A percentile compares a stretch with the other conserved stretches of the same genome.
Conservation (phyloP, 2,113 vertebrate genomes). For the Triplophysa tibetana region DNA sequence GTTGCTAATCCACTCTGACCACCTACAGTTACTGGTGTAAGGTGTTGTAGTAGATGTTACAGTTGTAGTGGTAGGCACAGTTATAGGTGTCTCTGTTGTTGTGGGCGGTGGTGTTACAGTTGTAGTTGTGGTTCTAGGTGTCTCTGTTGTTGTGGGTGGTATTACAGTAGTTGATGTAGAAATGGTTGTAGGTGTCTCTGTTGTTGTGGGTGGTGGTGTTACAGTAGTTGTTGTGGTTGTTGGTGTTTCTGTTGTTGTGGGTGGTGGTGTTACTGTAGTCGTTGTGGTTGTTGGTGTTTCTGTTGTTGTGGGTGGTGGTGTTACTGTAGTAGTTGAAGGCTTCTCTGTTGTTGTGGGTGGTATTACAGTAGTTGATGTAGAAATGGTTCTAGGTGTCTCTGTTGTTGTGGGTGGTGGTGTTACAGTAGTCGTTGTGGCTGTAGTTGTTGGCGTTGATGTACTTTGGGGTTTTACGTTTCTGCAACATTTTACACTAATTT, state of each 20-base stretch:
- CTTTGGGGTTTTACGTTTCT: no score
- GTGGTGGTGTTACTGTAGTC: background rate
- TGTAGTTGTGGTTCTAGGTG: no score
- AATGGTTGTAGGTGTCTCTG: background rate
- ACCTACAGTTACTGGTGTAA: background rate
- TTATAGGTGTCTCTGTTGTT: background rate
- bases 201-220: background rate
- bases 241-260: slow-evolving; percentile 10
- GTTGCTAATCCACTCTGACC: slow-evolving; percentile 2
- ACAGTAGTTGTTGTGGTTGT: background rate
- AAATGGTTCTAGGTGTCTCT: background rate
- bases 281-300: background rate
- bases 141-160: no score
- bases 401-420: background rate
- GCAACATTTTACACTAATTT: background rate
- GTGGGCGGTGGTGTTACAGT: no score
- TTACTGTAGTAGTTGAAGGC: background rate
- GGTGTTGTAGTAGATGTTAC: background rate
- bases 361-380: background rate
- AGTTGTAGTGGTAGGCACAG: background rate
- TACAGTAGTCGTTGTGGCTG: no score
- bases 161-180: background rate
- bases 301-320: no score
- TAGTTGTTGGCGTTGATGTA: background rate
- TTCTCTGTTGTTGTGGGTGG: background rate